These are phyloP conservation scores for Drosophila bipectinata DNA, from an alignment of 1,140 invertebrate genomes.

Conservation along the genomic window DNA sequence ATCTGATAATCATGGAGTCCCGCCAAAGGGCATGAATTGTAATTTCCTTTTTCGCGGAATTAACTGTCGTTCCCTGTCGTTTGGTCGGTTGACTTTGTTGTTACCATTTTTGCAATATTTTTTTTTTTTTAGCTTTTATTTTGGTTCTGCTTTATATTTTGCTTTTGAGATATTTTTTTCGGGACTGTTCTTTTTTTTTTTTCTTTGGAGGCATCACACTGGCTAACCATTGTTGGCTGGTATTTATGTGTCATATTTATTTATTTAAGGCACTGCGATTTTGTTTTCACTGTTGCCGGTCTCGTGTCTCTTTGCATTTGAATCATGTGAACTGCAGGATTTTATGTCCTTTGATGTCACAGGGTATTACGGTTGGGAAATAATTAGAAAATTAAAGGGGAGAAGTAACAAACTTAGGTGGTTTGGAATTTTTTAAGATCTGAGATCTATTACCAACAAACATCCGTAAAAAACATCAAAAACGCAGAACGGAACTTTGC, in stretches of 20 bases:
- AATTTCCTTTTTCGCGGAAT: conserved; percentile 84
- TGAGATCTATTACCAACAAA: no score
- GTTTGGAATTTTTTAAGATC: no score
- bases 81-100: conserved; percentile 60
- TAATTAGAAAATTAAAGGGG: conserved; percentile 22
- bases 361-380: background rate
- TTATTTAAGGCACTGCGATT: conserved; percentile 73
- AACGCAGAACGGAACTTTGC: conserved; percentile 22
- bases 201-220: conserved; percentile 18
- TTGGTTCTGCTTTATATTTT: conserved; percentile 8
- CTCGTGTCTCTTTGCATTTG: conserved; percentile 35
- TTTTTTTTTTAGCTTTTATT: conserved; percentile 4
- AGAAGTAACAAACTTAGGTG: background rate
- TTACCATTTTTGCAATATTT: conserved; percentile 45
- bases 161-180: conserved; percentile 20
- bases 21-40: conserved; percentile 84
- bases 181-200: conserved; percentile 22
- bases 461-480: conserved; percentile 1
- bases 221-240: conserved; percentile 43
- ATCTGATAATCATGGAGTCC: conserved; percentile 83
- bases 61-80: conserved; percentile 77
- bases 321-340: conserved; percentile 45
- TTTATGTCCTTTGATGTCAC: conserved; percentile 33
- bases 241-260: conserved; percentile 81
- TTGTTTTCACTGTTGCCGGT: conserved; percentile 43